These are phyloP conservation scores for Chionomys nivalis DNA, from an alignment of 2,113 vertebrate genomes.

Conservation along the genomic window DNA sequence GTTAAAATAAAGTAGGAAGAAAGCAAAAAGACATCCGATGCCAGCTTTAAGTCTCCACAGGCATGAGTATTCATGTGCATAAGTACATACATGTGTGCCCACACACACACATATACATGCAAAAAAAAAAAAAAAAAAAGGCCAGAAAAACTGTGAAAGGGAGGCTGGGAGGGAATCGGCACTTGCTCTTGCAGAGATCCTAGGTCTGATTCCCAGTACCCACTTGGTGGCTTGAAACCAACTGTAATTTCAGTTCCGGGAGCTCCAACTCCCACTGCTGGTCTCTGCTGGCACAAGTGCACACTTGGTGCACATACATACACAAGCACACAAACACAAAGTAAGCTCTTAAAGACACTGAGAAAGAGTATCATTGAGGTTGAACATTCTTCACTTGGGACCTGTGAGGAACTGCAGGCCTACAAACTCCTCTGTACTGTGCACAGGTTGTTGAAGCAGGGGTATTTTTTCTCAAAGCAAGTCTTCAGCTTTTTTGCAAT, in stretches of 20 bases:
- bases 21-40: not conserved
- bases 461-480: slow-evolving; percentile 27
- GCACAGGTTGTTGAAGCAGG: not conserved
- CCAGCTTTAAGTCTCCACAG: not conserved
- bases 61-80: not conserved
- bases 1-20: not conserved
- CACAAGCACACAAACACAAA: not conserved
- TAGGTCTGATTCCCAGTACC: not conserved
- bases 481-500: not conserved
- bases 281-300: not conserved
- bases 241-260: not conserved
- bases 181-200: not conserved
- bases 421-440: not conserved
- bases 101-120: not conserved
- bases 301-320: not conserved
- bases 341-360: not conserved
- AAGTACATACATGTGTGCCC: not conserved
- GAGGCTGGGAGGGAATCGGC: too few relatives aligned
- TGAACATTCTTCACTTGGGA: not conserved
- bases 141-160: not conserved
- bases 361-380: not conserved
- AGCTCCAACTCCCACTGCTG: not conserved
- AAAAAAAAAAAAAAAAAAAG: too few relatives aligned
- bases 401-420: not conserved
- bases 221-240: not conserved